A percentile compares a stretch with the other conserved stretches of the same genome.
Evolutionary conservation across 2,113 vertebrate genomes (phyloP).

Genomic region (Cinclus mexicanus): DNA sequence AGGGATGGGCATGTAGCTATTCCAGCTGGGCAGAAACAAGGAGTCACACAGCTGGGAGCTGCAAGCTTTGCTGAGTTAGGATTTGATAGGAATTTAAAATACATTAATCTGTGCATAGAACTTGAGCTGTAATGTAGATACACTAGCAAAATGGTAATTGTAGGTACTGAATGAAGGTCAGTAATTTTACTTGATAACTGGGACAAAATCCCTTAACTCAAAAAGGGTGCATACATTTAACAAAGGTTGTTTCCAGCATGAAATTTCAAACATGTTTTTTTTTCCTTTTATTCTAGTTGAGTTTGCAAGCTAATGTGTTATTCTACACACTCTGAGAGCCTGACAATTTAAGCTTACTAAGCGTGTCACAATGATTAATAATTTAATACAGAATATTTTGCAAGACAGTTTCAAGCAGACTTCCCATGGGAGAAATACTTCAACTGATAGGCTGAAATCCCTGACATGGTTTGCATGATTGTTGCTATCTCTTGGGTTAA

Average conservation of each 20-base stretch:
- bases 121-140: background rate
- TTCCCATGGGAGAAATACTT: background rate
- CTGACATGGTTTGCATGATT: background rate
- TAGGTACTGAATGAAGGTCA: background rate
- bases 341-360: background rate
- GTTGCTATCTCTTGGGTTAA: background rate
- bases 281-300: background rate
- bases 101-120: background rate
- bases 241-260: background rate
- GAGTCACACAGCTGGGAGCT: background rate
- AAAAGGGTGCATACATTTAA: background rate
- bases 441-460: background rate
- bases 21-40: background rate
- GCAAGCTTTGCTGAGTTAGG: background rate
- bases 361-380: background rate
- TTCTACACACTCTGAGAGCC: background rate
- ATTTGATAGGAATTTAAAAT: background rate
- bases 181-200: background rate
- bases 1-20: background rate
- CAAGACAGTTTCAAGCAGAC: background rate
- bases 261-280: background rate
- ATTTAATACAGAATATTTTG: background rate
- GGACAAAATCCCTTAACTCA: background rate
- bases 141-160: background rate
- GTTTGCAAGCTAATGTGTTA: background rate